phyloP scores from a whole-genome alignment of 1,140 invertebrate genomes.

The Sipha flava region DNA sequence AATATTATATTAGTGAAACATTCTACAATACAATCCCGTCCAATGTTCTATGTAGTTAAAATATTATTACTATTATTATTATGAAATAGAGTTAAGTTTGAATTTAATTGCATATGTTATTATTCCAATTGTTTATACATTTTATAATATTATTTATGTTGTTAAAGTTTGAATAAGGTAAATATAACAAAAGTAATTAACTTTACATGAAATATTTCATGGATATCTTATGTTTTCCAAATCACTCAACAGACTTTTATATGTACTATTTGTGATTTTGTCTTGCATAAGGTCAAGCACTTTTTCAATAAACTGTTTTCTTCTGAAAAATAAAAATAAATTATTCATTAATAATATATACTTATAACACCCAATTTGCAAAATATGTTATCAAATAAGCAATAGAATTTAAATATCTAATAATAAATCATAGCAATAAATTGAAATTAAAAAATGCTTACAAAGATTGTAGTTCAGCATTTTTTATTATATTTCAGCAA shows the following conservation, averaged over 20 bases:
- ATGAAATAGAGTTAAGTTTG: neutral
- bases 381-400: no score
- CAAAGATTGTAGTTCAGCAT: no score
- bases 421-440: no score
- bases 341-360: neutral
- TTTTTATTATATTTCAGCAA: no score
- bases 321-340: neutral
- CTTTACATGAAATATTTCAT: neutral
- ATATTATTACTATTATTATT: neutral
- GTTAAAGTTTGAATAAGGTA: slow-evolving; percentile 2
- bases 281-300: neutral
- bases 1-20: no score
- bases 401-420: no score
- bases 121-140: neutral
- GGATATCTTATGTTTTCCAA: slow-evolving; percentile 13
- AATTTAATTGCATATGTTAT: neutral
- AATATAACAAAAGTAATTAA: neutral
- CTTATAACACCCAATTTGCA: no score
- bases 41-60: neutral
- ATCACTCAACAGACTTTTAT: neutral
- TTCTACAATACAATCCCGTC: neutral
- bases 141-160: neutral
- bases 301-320: neutral
- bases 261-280: neutral
- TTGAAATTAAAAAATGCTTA: no score